Evolutionary conservation across 2,113 vertebrate species (phyloP).

Genomic region (Cryptomyrus ogoouensis): DNA sequence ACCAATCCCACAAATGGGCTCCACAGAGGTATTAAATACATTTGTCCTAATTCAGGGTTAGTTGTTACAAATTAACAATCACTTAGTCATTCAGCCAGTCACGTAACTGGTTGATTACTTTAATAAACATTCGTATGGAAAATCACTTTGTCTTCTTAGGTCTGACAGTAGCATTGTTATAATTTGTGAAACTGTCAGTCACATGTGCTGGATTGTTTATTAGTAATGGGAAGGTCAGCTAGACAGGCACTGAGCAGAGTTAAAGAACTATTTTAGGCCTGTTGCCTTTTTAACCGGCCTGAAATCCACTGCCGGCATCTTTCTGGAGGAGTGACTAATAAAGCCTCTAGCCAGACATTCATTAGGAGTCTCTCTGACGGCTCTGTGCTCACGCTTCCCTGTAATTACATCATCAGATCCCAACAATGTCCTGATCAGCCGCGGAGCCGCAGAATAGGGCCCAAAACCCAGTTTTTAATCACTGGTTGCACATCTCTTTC

Average conservation of each 20-base stretch:
- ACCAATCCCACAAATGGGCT: not conserved
- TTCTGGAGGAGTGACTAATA: constrained; percentile 23
- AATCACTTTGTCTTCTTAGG: not conserved
- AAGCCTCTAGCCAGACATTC: constrained; percentile 52
- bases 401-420: constrained; percentile 92
- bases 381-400: constrained; percentile 66
- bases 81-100: not conserved
- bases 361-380: constrained; percentile 71
- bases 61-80: not conserved
- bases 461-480: constrained; percentile 86
- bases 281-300: constrained; percentile 23
- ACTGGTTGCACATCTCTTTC: constrained; percentile 85
- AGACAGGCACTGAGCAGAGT: constrained; percentile 5
- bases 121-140: not conserved
- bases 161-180: not conserved
- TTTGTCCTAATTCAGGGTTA: not conserved
- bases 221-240: not conserved
- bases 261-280: constrained; percentile 30
- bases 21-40: not conserved
- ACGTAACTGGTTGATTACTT: not conserved
- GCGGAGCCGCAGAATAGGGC: constrained; percentile 66
- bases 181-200: not conserved
- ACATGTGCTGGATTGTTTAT: not conserved
- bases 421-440: constrained; percentile 74
- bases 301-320: constrained; percentile 32